Conservation (phyloP, 2,113 vertebrate genomes). For the Macrotus californicus region DNA sequence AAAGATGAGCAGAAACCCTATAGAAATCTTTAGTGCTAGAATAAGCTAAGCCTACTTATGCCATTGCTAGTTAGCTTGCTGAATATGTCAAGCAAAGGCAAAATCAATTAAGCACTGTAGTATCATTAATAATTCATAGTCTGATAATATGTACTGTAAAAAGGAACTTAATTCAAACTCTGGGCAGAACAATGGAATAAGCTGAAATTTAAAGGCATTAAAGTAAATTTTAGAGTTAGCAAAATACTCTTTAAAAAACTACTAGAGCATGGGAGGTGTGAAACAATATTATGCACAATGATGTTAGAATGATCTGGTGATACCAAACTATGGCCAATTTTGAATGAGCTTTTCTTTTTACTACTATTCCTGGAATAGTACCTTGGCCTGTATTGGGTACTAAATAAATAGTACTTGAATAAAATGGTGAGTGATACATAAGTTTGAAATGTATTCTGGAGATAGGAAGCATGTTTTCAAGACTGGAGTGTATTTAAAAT, state of each 20-base stretch:
- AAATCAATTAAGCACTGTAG: background rate
- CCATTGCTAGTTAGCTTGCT: background rate
- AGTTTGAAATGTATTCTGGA: background rate
- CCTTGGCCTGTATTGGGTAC: background rate
- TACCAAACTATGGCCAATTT: background rate
- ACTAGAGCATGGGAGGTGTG: background rate
- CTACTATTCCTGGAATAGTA: background rate
- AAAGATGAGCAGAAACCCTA: background rate
- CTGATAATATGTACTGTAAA: background rate
- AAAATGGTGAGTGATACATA: background rate
- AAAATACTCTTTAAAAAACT: background rate
- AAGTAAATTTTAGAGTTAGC: background rate
- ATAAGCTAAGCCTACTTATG: background rate
- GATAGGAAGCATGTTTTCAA: background rate
- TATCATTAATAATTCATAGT: background rate
- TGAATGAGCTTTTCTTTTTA: background rate
- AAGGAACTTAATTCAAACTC: background rate
- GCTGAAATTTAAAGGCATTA: background rate
- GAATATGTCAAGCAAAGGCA: background rate
- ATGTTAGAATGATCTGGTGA: background rate
- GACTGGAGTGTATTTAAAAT: background rate
- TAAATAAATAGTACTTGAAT: background rate
- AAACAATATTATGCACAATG: background rate
- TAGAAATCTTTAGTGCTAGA: background rate
- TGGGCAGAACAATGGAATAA: background rate